Percentiles rank a stretch among this genome's conserved stretches.
Evolutionary conservation across 2,113 vertebrate genomes (phyloP).

Genomic region (Nipponia nippon): DNA sequence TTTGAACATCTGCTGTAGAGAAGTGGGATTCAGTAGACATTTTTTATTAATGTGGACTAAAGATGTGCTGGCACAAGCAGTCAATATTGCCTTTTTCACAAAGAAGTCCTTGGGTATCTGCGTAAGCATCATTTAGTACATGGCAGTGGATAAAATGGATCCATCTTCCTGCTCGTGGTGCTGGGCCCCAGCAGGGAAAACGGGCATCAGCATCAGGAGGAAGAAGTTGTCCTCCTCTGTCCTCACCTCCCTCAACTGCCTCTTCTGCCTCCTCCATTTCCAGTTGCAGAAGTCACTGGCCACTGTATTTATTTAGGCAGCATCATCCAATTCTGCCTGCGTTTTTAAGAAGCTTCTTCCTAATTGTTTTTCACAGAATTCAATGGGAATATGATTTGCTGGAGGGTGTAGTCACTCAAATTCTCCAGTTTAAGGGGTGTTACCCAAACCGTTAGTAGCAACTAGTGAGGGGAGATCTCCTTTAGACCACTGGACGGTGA

Average conservation of each 20-base stretch:
- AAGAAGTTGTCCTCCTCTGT: not conserved
- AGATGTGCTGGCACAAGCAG: not conserved
- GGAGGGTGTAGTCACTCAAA: not conserved
- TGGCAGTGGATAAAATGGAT: not conserved
- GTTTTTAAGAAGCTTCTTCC: not conserved
- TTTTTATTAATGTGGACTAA: not conserved
- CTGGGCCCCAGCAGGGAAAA: fast-evolving
- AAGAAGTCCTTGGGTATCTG: not conserved
- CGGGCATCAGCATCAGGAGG: not conserved
- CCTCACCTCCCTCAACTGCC: not conserved
- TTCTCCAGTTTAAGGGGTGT: not conserved
- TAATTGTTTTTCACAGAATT: not conserved
- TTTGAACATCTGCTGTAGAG: not conserved
- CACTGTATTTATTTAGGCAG: not conserved
- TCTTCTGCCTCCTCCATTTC: not conserved
- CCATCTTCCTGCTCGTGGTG: not conserved
- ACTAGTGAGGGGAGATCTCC: not conserved
- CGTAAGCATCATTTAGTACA: fast-evolving
- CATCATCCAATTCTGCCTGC: not conserved
- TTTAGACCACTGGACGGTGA: not conserved
- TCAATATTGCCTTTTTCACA: not conserved
- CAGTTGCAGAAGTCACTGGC: not conserved
- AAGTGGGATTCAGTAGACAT: not conserved
- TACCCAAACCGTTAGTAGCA: not conserved
- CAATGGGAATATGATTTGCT: not conserved